A percentile compares a stretch with the other conserved stretches of the same genome.
phyloP scores from a whole-genome alignment of 2,797 vertebrate species.

The Phoeniculus purpureus region DNA sequence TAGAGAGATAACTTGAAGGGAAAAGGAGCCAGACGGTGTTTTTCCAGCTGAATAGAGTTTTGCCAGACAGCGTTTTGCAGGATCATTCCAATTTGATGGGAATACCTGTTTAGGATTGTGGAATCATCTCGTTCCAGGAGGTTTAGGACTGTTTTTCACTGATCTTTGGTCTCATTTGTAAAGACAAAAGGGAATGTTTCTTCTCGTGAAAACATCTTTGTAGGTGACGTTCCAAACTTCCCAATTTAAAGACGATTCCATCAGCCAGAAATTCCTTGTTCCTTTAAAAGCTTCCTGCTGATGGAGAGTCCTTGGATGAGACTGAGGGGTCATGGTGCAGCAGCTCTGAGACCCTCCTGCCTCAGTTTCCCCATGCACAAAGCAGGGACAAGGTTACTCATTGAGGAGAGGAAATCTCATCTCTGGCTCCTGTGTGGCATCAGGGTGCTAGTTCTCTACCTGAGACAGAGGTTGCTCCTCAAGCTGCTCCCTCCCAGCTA shows the following conservation, averaged over 20 bases:
- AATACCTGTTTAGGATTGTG: background rate
- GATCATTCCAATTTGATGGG: background rate
- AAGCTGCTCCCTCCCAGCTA: background rate
- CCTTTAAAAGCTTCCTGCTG: background rate
- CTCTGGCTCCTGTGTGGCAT: fast-evolving
- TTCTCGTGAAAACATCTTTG: background rate
- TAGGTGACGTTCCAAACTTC: background rate
- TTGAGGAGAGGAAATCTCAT: fast-evolving
- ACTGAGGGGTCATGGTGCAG: fast-evolving
- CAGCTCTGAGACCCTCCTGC: background rate
- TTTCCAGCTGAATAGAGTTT: conserved; percentile 42
- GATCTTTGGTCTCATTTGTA: too few relatives aligned
- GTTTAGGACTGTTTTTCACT: background rate
- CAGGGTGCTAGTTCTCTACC: fast-evolving
- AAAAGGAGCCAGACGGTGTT: background rate
- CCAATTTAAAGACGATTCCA: background rate
- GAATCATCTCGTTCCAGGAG: background rate
- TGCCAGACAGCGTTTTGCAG: conserved; percentile 18
- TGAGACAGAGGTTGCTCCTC: background rate
- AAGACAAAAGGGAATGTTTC: background rate
- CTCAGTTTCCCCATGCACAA: background rate
- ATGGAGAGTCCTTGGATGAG: fast-evolving
- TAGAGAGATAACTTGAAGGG: background rate
- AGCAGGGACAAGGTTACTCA: fast-evolving
- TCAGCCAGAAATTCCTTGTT: background rate